A percentile compares a stretch with the other conserved stretches of the same genome.
These are phyloP conservation scores for Tetragonisca angustula DNA, from an alignment of 2,888 invertebrate genomes.

Conservation along the genomic window DNA sequence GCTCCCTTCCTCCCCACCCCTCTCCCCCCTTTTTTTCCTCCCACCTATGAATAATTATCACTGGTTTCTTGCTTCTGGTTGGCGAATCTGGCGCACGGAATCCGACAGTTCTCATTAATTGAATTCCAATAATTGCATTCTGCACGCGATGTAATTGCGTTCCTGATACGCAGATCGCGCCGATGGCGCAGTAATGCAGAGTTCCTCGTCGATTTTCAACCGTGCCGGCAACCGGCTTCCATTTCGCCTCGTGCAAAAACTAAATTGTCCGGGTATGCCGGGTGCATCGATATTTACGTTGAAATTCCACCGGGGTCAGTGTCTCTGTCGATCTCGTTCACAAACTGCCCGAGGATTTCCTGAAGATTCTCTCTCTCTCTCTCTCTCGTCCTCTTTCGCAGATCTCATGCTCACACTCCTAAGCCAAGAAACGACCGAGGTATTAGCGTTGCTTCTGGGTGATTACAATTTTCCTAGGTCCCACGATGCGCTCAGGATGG, in stretches of 20 bases:
- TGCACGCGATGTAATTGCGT: slow-evolving; percentile 39
- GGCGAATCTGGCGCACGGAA: slow-evolving; percentile 18
- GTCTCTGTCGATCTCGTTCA: slow-evolving; percentile 61
- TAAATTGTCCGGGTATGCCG: slow-evolving; percentile 31
- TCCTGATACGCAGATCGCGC: slow-evolving; percentile 32
- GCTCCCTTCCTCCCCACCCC: not conserved
- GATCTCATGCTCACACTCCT: slow-evolving; percentile 2
- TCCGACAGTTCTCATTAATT: slow-evolving; percentile 33
- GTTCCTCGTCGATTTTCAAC: slow-evolving; percentile 2
- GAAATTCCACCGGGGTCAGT: slow-evolving; percentile 53
- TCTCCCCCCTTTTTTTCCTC: not conserved
- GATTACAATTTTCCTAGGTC: slow-evolving; percentile 45
- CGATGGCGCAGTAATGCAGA: not conserved
- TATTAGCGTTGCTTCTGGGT: slow-evolving; percentile 53
- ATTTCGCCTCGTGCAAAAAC: slow-evolving; percentile 27
- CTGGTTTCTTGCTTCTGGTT: slow-evolving; percentile 15
- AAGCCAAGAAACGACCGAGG: slow-evolving; percentile 40
- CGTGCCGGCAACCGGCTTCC: not conserved
- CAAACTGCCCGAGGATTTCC: slow-evolving; percentile 62
- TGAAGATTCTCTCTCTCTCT: slow-evolving; percentile 69
- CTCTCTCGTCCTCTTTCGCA: slow-evolving; percentile 17
- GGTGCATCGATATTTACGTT: slow-evolving; percentile 65
- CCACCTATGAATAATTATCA: slow-evolving; percentile 5
- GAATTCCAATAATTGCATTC: slow-evolving; percentile 55
- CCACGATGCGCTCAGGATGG: slow-evolving; percentile 69